Base-by-base conservation (phyloP, 2,797 vertebrate species). In the Sylvilagus floridanus region DNA sequence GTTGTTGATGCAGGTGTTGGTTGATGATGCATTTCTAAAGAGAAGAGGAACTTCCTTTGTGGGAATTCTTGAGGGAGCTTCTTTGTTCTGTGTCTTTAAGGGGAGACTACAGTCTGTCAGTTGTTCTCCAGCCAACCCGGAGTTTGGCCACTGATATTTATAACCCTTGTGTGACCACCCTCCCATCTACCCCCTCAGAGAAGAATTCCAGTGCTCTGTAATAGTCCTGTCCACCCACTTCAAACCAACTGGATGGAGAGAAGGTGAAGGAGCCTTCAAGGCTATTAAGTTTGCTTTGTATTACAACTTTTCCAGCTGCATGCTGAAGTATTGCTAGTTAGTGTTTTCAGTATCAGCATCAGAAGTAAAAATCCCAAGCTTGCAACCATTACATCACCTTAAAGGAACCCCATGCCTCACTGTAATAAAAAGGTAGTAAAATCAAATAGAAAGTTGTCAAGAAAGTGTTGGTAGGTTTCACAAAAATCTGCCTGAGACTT, bases 131-230 rank as follows among this genome's bases (percentile, higher is more conserved):
- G 79, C 87, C 65, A 92, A 66, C 81, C 79, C 83, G 87, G 79
- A 81, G 93, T 93, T 95, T 86, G 85, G 87, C 97, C 12, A 2
- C 60, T 97, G 97, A 81, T 98, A 98, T 98, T 98, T 98, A 98
- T 98, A 98, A 98, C 97, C 97, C 95, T 97, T 97, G 11, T 91
- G 93, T 97, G 97, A 96, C 97, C 42, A 57, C 50, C 76, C 95
- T 97, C 37, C 90, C 95, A 57, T 85, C 87, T 26, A 89, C 35
- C 7, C 54, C 22, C 95, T 96, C 95, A 76, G 21, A 0, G 50
- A 97, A 96, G 97, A 98, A 98, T 98, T 97, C 24, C 35, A 68
- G 35, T 2, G 96, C 97, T 95, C 47, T 97, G 47, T 96, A 98
- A 98, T 95, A 97, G 96, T 97, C 96, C 96, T 92, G 66, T 92